A percentile compares a stretch with the other conserved stretches of the same genome.
phyloP scores from a whole-genome alignment of 2,888 invertebrate species.

The Leistus spinibarbis region DNA sequence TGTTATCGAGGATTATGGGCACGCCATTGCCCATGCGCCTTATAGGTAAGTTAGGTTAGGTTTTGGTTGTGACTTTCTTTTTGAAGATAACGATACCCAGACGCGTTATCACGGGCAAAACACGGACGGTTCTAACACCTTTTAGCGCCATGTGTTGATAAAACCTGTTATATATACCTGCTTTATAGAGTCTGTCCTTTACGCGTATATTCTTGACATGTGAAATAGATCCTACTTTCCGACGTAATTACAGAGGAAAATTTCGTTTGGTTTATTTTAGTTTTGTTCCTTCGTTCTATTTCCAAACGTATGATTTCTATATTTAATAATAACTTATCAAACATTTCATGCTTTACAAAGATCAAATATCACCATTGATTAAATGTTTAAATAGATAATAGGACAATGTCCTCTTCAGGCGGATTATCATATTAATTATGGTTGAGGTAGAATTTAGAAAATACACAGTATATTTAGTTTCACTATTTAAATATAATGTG shows the following conservation, averaged over 20 bases:
- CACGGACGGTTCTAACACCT: constrained; percentile 13
- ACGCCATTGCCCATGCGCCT: neutral
- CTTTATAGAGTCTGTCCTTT: neutral
- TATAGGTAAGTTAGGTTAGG: neutral
- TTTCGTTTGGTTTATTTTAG: constrained; percentile 9
- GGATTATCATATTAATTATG: no score
- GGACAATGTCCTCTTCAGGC: no score
- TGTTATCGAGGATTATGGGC: constrained; percentile 34
- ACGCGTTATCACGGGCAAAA: constrained; percentile 17
- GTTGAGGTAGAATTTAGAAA: no score
- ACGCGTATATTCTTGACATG: neutral
- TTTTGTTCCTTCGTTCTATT: neutral
- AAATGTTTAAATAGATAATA: no score
- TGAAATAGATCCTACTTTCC: constrained; percentile 2
- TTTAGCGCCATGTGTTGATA: constrained; percentile 20
- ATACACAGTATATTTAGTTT: no score
- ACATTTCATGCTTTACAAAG: neutral
- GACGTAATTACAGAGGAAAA: constrained; percentile 13
- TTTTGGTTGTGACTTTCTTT: neutral
- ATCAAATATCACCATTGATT: neutral
- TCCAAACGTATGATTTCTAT: neutral
- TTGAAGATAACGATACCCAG: constrained; percentile 6
- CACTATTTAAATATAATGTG: no score
- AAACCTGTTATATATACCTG: neutral
- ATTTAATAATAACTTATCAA: neutral